These are phyloP conservation scores for Ochotona princeps DNA, from an alignment of 2,113 vertebrate genomes.

Conservation along the genomic window DNA sequence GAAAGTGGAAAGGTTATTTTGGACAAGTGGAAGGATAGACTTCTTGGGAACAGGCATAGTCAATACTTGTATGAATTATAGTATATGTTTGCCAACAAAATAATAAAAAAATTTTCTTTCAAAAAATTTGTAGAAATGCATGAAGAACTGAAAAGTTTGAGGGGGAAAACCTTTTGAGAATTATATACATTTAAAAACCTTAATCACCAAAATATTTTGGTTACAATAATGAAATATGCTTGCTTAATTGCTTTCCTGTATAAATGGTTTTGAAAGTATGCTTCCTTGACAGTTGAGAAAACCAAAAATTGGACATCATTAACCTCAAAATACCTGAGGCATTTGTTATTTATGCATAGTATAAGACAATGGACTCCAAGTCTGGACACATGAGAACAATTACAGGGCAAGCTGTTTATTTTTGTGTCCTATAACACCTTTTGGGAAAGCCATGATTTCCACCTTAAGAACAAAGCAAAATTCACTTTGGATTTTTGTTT, in stretches of 20 bases:
- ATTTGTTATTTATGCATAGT: constrained; percentile 57
- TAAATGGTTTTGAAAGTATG: constrained; percentile 64
- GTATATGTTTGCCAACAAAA: constrained; percentile 4
- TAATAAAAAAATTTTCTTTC: constrained; percentile 7
- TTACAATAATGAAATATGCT: constrained; percentile 53
- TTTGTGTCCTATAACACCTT: not conserved
- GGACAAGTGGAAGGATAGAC: not conserved
- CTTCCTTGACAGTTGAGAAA: constrained; percentile 57
- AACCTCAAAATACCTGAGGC: constrained; percentile 63
- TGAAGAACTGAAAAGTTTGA: not conserved
- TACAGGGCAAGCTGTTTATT: constrained; percentile 56
- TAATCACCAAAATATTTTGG: constrained; percentile 40
- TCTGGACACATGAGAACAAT: constrained; percentile 60
- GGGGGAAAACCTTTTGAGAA: constrained; percentile 31
- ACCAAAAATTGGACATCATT: constrained; percentile 59
- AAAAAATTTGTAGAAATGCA: constrained; percentile 31
- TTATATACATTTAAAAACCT: constrained; percentile 2
- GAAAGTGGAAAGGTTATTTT: not conserved
- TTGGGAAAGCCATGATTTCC: constrained; percentile 34
- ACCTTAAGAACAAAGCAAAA: constrained; percentile 44
- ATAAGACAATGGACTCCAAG: constrained; percentile 61
- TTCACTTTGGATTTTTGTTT: not conserved
- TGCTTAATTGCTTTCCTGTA: constrained; percentile 42
- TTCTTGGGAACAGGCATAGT: not conserved
- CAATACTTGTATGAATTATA: not conserved